Evolutionary conservation across 1,140 invertebrate species (phyloP), one percentile per base, ranked within the genome.

Genomic region (Drosophila bifasciata): DNA sequence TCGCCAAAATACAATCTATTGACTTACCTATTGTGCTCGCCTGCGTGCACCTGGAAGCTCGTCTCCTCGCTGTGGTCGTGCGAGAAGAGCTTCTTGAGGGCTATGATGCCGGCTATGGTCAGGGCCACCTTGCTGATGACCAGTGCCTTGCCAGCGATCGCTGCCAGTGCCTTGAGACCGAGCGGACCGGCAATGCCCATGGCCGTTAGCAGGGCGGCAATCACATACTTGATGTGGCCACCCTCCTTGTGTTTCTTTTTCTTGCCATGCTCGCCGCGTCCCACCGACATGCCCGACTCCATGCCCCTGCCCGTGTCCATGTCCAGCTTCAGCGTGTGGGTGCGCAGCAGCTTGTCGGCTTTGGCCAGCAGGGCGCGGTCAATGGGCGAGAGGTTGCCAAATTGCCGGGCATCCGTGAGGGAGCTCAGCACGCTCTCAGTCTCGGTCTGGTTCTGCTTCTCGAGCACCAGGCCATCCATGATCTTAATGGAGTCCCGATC

Each of bases 81-180:
- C 53, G 94, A 93, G 90, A 95, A 95, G 60, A 95, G 92, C 85
- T 95, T 95, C 92, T 95, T 95, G 23, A 95, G 92, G 21, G 94
- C 94, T 63, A 95, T 94, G 39, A 95, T 94, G 40, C 94, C 94
- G 48, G 94, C 94, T 61, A 95, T 95, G 46, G 94, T 94, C 39
- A 95, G 86, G 0, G 94, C 94, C 43, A 95, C 93, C 79, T 95
- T 95, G 89, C 94, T 94, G 63, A 94, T 94, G 50, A 95, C 93
- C 21, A 95, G 89, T 2, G 94, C 94, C 90, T 95, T 95, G 17
- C 94, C 94, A 15, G 94, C 94, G 56, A 95, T 94, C 5, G 94
- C 92, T 39, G 94, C 94, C 61, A 95, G 88, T 5, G 93, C 93
- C 91, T 95, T 95, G 59, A 95, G 90, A 4, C 92, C 91, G 55